Base-by-base conservation (phyloP, 2,113 vertebrate genomes). In the Megaceryle torquata region DNA sequence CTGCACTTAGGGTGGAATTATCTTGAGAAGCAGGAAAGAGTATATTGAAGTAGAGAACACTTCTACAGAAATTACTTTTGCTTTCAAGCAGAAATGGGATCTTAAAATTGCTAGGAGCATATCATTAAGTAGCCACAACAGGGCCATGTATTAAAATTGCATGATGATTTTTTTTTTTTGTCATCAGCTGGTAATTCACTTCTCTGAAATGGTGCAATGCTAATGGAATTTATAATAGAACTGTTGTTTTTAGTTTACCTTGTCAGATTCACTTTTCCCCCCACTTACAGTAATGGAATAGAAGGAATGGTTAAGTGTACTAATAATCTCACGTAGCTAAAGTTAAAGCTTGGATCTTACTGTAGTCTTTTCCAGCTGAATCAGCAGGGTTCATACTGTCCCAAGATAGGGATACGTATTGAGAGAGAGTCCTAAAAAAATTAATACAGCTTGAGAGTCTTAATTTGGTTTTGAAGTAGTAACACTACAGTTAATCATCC, bases 11-110 rank as follows among this genome's bases (percentile, higher is more conserved):
- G 63, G 29, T 60, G 26, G 29, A 88, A 84, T 82, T 78, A 74
- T 35, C 46, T 91, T 88, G 76, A 68, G 76, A 78, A 93, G 24
- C 56, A 61, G 24, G 37, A 37, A 37, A 37, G 35, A 81, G 15
- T 56, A 16, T 70, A 68, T 84, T 91, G 56, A 61, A 84, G 4
- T n/a, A 79, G 80, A 44, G 64, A 80, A 65, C 67, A 80, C 54
- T 93, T 88, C 37, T 31, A 15, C 43, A 89, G 86, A 91, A 94
- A 71, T 83, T 33, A 77, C 67, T 83, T 86, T 69, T 81, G 84
- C 87, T 92, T 96, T 90, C 44, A 93, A 92, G 65, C 61, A 90
- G 91, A 95, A 93, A 79, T 88, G 69, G 67, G 79, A 61, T 92
- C 90, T 82, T 84, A 51, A 82, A 93, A 86, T 72, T 82, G 65